Evolutionary conservation across 2,113 vertebrate species (phyloP), one percentile per base, ranked within the genome.

Genomic region (Pelecanus crispus): DNA sequence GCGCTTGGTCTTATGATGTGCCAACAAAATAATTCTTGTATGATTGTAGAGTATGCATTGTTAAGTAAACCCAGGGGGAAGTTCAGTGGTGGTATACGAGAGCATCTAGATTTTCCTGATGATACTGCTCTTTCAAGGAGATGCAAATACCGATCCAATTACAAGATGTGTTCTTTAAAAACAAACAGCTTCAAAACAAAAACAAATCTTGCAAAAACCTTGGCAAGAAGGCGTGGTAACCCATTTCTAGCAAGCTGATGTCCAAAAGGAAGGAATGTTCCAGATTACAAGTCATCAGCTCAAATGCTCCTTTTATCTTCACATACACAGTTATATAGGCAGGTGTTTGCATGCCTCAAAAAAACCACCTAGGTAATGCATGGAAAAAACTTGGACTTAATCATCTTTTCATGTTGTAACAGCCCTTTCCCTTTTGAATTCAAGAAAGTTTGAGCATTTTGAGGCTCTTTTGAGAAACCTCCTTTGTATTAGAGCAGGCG

Each of bases 371-470:
- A 81, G 83, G 83, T 73, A 89, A 81, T 92, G 65, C 66, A 85
- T 73, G 44, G 84, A 50, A 92, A 87, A 62, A 94, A 95, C 78
- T 94, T 92, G 82, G 72, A 94, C 94, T 88, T 95, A 94, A 77
- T 95, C 59, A 86, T 88, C 82, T 94, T 83, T 97, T 97, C 91
- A 42, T 94, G 95, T 97, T 90, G 13, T 91, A 95, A 94, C 96
- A 96, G 56, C 65, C 81, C 83, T 88, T 96, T 85, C 19, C 75
- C 56, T 89, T 81, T 73, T 85, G 79, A 82, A 86, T 95, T 80
- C 0, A 1, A 62, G 78, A 90, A 72, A 62, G 53, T 83, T 66
- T 79, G 78, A 82, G 61, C 38, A 34, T 86, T 92, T 92, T 58
- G 44, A 91, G 52, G 61, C 40, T 93, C 61, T 72, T 25, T 36